phyloP scores from a whole-genome alignment of 1,140 invertebrate species.

The Bombyx mandarina region DNA sequence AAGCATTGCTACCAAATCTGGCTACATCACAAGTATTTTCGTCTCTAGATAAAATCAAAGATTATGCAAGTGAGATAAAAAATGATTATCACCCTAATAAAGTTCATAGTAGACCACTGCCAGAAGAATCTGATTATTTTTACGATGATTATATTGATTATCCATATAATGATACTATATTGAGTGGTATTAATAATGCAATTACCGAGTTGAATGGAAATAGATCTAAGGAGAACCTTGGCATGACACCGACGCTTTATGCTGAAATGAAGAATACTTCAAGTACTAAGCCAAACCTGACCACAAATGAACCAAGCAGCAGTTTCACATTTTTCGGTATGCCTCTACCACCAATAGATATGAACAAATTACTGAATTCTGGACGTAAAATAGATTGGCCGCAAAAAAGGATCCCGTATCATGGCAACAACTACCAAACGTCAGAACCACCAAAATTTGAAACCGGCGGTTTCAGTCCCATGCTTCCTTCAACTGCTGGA shows the following conservation, averaged over 20 bases:
- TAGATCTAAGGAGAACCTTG: slow-evolving; percentile 58
- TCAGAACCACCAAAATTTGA: slow-evolving; percentile 77
- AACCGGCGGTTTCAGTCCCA: slow-evolving; percentile 80
- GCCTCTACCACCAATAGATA: slow-evolving; percentile 81
- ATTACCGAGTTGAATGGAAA: slow-evolving; percentile 34
- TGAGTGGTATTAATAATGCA: slow-evolving; percentile 48
- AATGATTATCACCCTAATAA: slow-evolving; percentile 52
- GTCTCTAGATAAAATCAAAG: slow-evolving; percentile 68
- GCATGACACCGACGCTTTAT: slow-evolving; percentile 76
- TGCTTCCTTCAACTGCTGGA: slow-evolving; percentile 76
- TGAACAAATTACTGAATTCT: slow-evolving; percentile 75
- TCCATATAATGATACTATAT: slow-evolving; percentile 73
- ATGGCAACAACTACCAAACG: slow-evolving; percentile 55
- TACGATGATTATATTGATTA: slow-evolving; percentile 87
- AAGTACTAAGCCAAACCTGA: slow-evolving; percentile 35
- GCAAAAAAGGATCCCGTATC: slow-evolving; percentile 29
- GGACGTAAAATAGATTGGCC: slow-evolving; percentile 61
- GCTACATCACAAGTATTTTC: slow-evolving; percentile 69
- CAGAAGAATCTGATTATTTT: slow-evolving; percentile 83
- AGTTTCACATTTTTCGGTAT: slow-evolving; percentile 88
- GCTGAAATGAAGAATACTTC: slow-evolving; percentile 73
- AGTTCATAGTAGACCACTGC: slow-evolving; percentile 69
- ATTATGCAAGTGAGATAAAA: slow-evolving; percentile 52
- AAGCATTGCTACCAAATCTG: slow-evolving; percentile 70
- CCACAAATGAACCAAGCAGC: slow-evolving; percentile 48